Evolutionary conservation across 2,113 vertebrate species (phyloP).

Genomic region (Labrus mixtus): DNA sequence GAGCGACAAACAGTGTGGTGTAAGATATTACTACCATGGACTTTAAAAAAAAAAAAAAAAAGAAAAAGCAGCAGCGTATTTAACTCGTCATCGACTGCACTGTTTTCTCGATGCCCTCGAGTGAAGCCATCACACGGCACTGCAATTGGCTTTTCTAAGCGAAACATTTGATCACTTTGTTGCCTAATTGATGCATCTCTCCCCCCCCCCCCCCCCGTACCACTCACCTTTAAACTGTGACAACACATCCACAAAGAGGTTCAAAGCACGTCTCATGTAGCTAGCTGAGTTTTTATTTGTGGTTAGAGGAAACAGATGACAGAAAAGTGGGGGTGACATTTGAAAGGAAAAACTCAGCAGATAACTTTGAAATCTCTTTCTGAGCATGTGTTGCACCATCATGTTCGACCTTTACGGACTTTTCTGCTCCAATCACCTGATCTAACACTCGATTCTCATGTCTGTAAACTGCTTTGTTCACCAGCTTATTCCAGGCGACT

Average conservation of each 20-base stretch:
- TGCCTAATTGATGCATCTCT: slow-evolving; percentile 63
- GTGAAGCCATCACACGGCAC: slow-evolving; percentile 33
- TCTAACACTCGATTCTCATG: neutral
- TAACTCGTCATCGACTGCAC: slow-evolving; percentile 65
- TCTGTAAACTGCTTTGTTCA: slow-evolving; percentile 26
- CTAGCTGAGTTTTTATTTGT: slow-evolving; percentile 33
- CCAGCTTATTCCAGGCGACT: slow-evolving; percentile 16
- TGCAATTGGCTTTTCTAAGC: slow-evolving; percentile 36
- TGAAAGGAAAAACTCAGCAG: slow-evolving; percentile 23
- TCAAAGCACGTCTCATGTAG: slow-evolving; percentile 65
- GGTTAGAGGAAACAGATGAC: neutral
- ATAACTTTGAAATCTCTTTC: slow-evolving; percentile 31
- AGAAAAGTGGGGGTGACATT: neutral
- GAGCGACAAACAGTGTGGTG: slow-evolving; percentile 64
- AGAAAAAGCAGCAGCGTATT: slow-evolving; percentile 70
- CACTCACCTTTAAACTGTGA: slow-evolving; percentile 71
- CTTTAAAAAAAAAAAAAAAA: slow-evolving; percentile 36
- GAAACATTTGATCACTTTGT: slow-evolving; percentile 65
- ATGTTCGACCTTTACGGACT: neutral
- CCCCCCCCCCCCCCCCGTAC: too few species aligned
- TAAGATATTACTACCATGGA: slow-evolving; percentile 53
- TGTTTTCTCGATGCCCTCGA: slow-evolving; percentile 52
- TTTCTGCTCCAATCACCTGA: neutral
- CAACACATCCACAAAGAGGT: slow-evolving; percentile 32
- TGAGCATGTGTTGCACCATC: slow-evolving; percentile 54